Percentiles rank a stretch among this genome's conserved stretches.
These are phyloP conservation scores for Parotocinclus haroldoi DNA, from an alignment of 2,797 vertebrate genomes.

Conservation along the genomic window DNA sequence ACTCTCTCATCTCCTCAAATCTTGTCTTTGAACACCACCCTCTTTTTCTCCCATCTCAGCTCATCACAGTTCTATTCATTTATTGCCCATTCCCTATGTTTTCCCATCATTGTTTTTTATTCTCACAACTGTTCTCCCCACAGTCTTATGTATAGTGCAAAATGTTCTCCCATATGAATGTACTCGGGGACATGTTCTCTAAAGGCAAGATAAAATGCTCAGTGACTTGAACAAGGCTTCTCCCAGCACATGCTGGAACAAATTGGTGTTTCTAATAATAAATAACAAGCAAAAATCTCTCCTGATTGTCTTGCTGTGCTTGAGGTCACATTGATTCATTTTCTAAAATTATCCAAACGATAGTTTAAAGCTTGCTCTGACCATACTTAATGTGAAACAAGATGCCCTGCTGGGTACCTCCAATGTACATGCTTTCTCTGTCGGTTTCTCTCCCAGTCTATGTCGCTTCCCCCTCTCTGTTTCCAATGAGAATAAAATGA, in stretches of 20 bases:
- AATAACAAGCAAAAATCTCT: conserved; percentile 54
- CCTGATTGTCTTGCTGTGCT: conserved; percentile 58
- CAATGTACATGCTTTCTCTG: conserved; percentile 27
- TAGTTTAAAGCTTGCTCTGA: neutral
- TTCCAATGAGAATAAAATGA: too few relatives aligned
- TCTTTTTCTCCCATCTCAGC: conserved; percentile 44
- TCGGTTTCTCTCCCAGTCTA: too few relatives aligned
- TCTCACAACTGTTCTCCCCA: too few relatives aligned
- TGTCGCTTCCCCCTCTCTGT: too few relatives aligned
- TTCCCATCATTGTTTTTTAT: conserved; percentile 50
- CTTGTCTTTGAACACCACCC: conserved; percentile 39
- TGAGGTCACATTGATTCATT: conserved; percentile 17
- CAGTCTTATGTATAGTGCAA: conserved; percentile 64
- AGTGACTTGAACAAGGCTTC: conserved; percentile 51
- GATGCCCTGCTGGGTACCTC: neutral
- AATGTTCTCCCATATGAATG: conserved; percentile 55
- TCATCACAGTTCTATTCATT: conserved; percentile 16
- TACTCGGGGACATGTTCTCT: conserved; percentile 57
- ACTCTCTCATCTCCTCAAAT: conserved; percentile 13
- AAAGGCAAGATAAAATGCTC: conserved; percentile 57
- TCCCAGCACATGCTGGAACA: conserved; percentile 55
- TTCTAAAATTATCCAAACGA: too few relatives aligned
- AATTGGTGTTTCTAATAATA: conserved; percentile 61
- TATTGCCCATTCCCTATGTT: conserved; percentile 48
- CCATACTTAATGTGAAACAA: conserved; percentile 12